Base-by-base conservation (phyloP, 2,113 vertebrate species). In the Eira barbara region DNA sequence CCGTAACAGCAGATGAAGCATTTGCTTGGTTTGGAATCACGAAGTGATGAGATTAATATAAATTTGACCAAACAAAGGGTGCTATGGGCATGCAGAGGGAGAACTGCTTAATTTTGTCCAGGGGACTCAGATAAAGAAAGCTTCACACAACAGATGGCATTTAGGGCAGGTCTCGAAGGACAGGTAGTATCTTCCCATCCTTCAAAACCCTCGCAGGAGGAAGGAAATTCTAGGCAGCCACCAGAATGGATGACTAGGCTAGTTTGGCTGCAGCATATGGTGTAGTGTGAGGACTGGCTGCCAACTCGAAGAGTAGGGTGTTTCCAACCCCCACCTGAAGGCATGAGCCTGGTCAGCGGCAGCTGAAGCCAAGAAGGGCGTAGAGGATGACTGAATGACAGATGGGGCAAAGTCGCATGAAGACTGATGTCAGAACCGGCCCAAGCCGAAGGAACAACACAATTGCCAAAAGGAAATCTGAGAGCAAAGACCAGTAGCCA, bases 391-490 rank as follows among this genome's bases (percentile, higher is more conserved):
- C 59, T 67, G 27, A 92, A 83, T 94, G 95, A 95, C 95, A 90
- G 79, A 94, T 18, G 17, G 94, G 47, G 42, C 80, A 84, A 86
- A 80, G 80, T 81, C 4, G 9, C 63, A 17, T 39, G n/a, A 76
- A 82, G 45, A 80, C 45, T 89, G 76, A 94, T 84, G 55, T 94
- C 67, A 92, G 83, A 18, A 63, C 79, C 1, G 0, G 49, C 69
- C 49, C 87, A 85, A 47, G 81, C 84, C 12, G 73, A 67, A 82
- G 61, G 34, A 94, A 65, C 52, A 81, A 8, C 49, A 55, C 49
- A 49, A 3, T n/a, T 71, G 93, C 96, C 95, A 94, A 80, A 96
- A 97, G 84, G 85, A 97, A 98, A 97, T 95, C 31, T 96, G 69
- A 97, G 93, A 85, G 80, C 69, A 80, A 87, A 96, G 81, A 76